phyloP scores from a whole-genome alignment of 2,888 invertebrate genomes.

The Torymus texanus region DNA sequence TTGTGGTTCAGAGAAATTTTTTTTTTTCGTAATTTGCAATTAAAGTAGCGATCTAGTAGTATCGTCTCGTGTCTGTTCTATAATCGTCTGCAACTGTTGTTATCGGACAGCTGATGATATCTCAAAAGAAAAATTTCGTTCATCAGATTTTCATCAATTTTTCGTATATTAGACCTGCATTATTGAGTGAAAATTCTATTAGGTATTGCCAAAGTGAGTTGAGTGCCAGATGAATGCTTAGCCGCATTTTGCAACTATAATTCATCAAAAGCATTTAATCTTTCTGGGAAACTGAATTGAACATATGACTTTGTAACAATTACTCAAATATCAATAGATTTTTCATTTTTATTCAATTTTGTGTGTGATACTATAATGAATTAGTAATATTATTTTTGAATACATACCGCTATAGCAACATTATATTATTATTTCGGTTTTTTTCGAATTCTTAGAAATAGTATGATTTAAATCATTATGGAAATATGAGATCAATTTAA shows the following conservation, averaged over 20 bases:
- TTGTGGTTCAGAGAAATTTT: too few relatives aligned
- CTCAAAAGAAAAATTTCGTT: conserved; percentile 4
- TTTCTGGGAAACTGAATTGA: conserved; percentile 25
- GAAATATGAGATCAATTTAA: too few relatives aligned
- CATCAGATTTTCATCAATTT: conserved; percentile 1
- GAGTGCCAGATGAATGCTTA: conserved; percentile 46
- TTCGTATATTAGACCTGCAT: conserved; percentile 23
- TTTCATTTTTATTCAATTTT: background rate
- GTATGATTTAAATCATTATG: too few relatives aligned
- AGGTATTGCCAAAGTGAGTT: conserved; percentile 35
- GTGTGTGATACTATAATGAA: too few relatives aligned
- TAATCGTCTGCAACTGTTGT: too few relatives aligned
- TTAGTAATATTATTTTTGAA: too few relatives aligned
- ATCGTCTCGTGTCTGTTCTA: too few relatives aligned
- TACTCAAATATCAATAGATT: conserved; percentile 25
- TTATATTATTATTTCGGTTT: too few relatives aligned
- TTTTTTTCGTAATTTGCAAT: too few relatives aligned
- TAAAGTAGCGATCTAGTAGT: too few relatives aligned
- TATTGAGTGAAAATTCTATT: conserved; percentile 29
- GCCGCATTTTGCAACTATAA: conserved; percentile 38
- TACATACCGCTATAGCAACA: too few relatives aligned
- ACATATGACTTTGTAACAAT: conserved; percentile 34
- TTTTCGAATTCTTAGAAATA: background rate
- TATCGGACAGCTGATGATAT: too few relatives aligned
- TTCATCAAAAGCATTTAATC: conserved; percentile 34